Base-by-base conservation (phyloP, 2,797 vertebrate genomes). In the Merluccius polli region DNA sequence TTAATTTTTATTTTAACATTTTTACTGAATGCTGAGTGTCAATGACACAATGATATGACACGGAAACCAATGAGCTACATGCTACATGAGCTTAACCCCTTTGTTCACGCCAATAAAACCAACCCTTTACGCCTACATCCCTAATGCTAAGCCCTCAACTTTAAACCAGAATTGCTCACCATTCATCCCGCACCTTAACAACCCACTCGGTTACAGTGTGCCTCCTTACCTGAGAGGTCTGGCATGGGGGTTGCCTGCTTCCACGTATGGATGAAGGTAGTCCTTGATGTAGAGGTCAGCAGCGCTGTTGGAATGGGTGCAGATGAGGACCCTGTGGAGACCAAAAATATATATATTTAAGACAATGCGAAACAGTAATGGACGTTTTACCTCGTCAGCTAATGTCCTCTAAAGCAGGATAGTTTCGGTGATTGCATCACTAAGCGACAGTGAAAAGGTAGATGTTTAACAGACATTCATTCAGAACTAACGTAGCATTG, bases 231-330 rank as follows among this genome's bases (percentile, higher is more conserved):
- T 99, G 97, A 99, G 97, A 94, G 98, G 98, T 96, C 96, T 96
- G 89, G 98, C 98, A 88, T 99, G 97, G 78, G 95, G 92, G 92
- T 99, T 98, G 92, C 98, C 98, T 91, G 96, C 95, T 94, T 99
- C 98, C 88, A 99, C 97, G 86, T 99, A 98, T 81, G 98, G 98
- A 94, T 99, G 98, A 94, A 99, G 97, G 93, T 99, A 99, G 94
- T 99, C 98, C 95, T 99, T 99, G 93, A 99, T 99, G 95, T 99
- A 99, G 93, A 99, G 95, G 93, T 99, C 98, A 92, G 98, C 98
- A 78, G 98, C 98, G 91, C 98, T 99, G 96, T 99, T 99, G 91
- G 98, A 99, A 94, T 99, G 98, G 93, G 98, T 99, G 95, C 98
- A 99, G 94, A 99, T 98, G 91, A 99, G 95, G 92, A 99, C 97